These are phyloP conservation scores for Lacerta bilineata DNA, from an alignment of 2,797 vertebrate genomes.

Conservation along the genomic window DNA sequence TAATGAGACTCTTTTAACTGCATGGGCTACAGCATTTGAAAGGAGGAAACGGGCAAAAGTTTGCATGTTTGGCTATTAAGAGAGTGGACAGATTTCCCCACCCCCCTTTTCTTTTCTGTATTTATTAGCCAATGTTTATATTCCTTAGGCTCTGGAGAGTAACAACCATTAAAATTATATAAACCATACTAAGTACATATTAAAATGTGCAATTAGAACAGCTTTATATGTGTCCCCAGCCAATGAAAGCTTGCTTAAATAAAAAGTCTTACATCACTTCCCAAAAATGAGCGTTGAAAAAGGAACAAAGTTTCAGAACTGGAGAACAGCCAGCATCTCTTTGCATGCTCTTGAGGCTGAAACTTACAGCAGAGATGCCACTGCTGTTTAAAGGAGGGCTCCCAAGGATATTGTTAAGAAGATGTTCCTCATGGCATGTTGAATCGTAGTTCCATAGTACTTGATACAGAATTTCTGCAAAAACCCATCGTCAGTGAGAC, in stretches of 20 bases:
- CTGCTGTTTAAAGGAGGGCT: neutral
- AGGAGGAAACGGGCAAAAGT: neutral
- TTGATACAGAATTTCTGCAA: too few relatives aligned
- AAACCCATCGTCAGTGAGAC: too few relatives aligned
- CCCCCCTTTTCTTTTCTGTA: neutral
- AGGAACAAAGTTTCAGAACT: neutral
- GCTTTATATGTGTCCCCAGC: neutral
- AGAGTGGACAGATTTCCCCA: neutral
- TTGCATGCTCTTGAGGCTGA: neutral
- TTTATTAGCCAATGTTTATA: constrained; percentile 30
- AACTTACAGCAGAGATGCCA: neutral
- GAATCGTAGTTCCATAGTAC: neutral
- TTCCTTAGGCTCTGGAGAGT: constrained; percentile 1
- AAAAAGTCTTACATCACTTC: constrained; percentile 19
- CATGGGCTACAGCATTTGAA: constrained; percentile 12
- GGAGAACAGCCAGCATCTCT: neutral
- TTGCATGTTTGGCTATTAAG: constrained; percentile 21
- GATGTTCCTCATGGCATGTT: neutral
- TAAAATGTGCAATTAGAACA: constrained; percentile 21
- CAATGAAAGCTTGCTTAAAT: neutral
- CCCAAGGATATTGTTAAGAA: neutral
- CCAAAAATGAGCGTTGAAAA: constrained; percentile 5
- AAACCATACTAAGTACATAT: constrained; percentile 20
- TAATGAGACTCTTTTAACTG: constrained; percentile 25
- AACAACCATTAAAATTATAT: constrained; percentile 33